Percentiles rank a stretch among this genome's conserved stretches.
Evolutionary conservation across 1,140 invertebrate species (phyloP).

Genomic region (Lepidurus couesii): DNA sequence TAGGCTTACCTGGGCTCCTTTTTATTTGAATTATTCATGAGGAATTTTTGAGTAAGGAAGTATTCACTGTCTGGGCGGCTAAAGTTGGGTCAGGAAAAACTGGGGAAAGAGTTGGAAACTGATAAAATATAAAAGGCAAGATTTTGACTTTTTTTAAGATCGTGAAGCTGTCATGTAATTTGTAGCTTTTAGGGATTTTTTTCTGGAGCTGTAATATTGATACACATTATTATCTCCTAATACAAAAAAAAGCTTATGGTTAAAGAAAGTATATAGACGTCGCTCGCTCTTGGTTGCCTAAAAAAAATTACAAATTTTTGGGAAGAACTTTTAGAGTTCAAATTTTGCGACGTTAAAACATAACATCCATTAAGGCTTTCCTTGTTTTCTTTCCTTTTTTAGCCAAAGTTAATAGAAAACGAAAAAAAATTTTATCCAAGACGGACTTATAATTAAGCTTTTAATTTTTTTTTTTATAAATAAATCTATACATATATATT

Average conservation of each 20-base stretch:
- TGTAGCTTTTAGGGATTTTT: conserved; percentile 3
- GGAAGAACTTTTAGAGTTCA: background rate
- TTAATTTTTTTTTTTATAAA: background rate
- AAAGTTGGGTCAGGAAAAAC: background rate
- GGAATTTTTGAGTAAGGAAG: background rate
- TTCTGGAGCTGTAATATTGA: background rate
- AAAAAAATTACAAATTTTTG: background rate
- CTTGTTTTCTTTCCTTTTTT: background rate
- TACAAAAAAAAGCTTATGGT: conserved; percentile 14
- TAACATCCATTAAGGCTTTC: background rate
- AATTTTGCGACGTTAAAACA: background rate
- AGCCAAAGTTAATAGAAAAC: background rate
- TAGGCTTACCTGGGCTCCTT: conserved; percentile 1
- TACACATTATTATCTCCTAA: background rate
- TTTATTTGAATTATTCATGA: background rate
- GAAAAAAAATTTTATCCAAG: background rate
- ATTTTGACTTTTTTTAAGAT: background rate
- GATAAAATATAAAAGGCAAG: background rate
- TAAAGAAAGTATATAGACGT: background rate
- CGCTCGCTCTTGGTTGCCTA: background rate
- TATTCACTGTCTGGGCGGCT: background rate
- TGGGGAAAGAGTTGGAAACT: background rate
- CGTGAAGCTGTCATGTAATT: background rate
- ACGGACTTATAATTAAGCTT: background rate
- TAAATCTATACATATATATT: conserved; percentile 1